Evolutionary conservation across 2,797 vertebrate species (phyloP).

Genomic region (Channa striata): DNA sequence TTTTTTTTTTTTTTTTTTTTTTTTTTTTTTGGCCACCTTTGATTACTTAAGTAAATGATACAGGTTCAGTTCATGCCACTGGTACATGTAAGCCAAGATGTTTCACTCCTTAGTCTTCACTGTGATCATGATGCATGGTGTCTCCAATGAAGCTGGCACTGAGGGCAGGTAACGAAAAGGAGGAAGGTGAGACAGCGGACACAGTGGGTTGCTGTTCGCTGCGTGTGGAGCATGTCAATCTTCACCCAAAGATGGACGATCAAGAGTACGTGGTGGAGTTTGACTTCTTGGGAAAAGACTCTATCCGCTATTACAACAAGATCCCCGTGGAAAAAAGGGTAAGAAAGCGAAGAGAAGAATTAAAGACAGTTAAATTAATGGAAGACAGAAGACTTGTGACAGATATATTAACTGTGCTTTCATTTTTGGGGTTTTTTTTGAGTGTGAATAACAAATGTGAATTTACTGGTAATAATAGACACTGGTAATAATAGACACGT

Average conservation of each 20-base stretch:
- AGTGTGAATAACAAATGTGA: conserved; percentile 16
- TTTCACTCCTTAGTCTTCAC: background rate
- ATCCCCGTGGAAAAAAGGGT: conserved; percentile 98
- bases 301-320: conserved; percentile 98
- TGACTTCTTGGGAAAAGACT: conserved; percentile 97
- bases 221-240: conserved; percentile 95
- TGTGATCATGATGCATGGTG: background rate
- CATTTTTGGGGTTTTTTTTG: conserved; percentile 9
- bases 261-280: conserved; percentile 98
- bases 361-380: background rate
- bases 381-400: background rate
- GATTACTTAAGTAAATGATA: background rate
- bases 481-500: background rate
- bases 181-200: conserved; percentile 96
- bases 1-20: background rate
- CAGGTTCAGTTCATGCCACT: background rate
- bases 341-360: conserved; percentile 50
- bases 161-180: conserved; percentile 97
- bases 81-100: background rate
- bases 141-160: conserved; percentile 87
- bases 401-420: background rate
- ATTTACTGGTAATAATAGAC: conserved; percentile 42
- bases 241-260: conserved; percentile 91
- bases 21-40: too few species aligned
- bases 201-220: conserved; percentile 97